These are phyloP conservation scores for Tenthredo scrophulariae DNA, from an alignment of 2,888 invertebrate species.

Conservation along the genomic window DNA sequence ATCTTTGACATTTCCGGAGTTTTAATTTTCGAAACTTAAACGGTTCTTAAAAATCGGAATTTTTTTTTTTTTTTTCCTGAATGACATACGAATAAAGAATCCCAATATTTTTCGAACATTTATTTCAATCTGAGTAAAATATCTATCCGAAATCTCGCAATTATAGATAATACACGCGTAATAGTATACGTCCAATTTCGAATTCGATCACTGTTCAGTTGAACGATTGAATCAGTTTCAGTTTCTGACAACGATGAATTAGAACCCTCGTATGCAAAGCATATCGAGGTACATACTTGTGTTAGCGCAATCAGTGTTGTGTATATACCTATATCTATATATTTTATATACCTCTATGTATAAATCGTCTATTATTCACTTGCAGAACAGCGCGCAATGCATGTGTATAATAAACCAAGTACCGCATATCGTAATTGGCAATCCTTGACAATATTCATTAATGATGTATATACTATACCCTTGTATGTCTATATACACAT, in stretches of 20 bases:
- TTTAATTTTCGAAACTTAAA: not conserved
- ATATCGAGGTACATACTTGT: not conserved
- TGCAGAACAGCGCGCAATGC: not conserved
- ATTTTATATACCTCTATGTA: not conserved
- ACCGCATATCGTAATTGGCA: not conserved
- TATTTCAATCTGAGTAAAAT: not conserved
- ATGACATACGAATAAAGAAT: too few relatives aligned
- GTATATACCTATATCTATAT: not conserved
- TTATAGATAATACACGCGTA: not conserved
- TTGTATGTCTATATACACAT: not conserved
- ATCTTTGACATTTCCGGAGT: too few relatives aligned
- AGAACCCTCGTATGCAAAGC: not conserved
- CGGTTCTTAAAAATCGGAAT: not conserved
- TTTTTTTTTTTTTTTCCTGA: too few relatives aligned
- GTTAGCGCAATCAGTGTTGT: not conserved
- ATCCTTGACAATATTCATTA: slow-evolving; percentile 2
- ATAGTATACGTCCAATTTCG: not conserved
- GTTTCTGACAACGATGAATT: slow-evolving; percentile 3
- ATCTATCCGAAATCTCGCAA: not conserved
- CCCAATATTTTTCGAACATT: not conserved
- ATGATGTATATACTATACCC: not conserved
- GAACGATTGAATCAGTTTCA: not conserved
- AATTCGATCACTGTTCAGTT: not conserved
- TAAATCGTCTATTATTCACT: slow-evolving; percentile 16
- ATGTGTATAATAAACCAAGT: not conserved